Conservation (phyloP, 2,888 invertebrate genomes). For the Malthinus flaveolus region DNA sequence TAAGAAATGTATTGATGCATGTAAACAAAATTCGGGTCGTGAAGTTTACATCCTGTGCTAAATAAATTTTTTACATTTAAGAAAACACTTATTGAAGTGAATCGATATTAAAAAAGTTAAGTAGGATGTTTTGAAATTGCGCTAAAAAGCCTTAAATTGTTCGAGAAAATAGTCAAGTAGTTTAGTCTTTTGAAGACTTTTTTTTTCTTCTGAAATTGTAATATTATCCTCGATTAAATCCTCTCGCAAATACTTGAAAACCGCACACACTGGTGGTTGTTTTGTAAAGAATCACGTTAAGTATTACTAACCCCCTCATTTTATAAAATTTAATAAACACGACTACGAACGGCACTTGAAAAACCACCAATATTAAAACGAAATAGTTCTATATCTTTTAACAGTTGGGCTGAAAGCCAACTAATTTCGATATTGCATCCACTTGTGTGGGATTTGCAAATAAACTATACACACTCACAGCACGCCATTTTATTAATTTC, state of each 20-base stretch:
- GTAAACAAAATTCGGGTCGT: slow-evolving; percentile 10
- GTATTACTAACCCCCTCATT: slow-evolving; percentile 9
- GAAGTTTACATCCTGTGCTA: slow-evolving; percentile 49
- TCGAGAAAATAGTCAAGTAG: background rate
- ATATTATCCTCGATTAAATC: slow-evolving; percentile 20
- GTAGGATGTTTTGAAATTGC: slow-evolving; percentile 15
- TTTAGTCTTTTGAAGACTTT: background rate
- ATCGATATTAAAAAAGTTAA: slow-evolving; percentile 31
- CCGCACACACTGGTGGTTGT: slow-evolving; percentile 16
- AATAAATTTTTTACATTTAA: slow-evolving; percentile 49
- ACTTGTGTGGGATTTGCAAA: slow-evolving; percentile 3
- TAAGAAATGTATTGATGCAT: too few species aligned
- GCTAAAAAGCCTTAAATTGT: slow-evolving; percentile 15
- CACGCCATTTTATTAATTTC: slow-evolving; percentile 8
- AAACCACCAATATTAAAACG: slow-evolving; percentile 24
- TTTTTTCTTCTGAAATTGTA: slow-evolving; percentile 10
- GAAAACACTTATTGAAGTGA: slow-evolving; percentile 41
- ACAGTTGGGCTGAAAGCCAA: slow-evolving; percentile 15
- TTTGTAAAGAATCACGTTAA: slow-evolving; percentile 1
- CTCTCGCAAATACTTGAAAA: slow-evolving; percentile 25
- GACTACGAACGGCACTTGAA: slow-evolving; percentile 18
- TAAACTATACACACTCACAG: too few species aligned
- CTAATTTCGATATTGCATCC: slow-evolving; percentile 11
- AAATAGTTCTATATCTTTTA: slow-evolving; percentile 22
- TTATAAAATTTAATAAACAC: slow-evolving; percentile 27